Base-by-base conservation (phyloP, 2,888 invertebrate genomes). In the Sarcophaga variegata region DNA sequence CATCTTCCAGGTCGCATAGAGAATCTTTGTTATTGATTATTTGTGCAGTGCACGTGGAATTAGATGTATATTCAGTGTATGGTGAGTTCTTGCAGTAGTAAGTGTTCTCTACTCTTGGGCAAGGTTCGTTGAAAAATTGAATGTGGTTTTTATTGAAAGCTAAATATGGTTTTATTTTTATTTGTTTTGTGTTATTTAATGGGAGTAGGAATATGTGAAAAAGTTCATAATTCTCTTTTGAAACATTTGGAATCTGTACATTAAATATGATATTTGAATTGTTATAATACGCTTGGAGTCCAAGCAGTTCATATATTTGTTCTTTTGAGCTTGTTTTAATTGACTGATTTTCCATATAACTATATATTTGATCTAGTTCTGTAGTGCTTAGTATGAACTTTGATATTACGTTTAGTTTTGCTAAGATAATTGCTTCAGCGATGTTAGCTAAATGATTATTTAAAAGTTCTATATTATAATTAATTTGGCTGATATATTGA, bases 201-300 rank as follows among this genome's bases (percentile, higher is more conserved):
- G 83, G 79, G 25, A 88, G 60, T 20, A 81, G 83, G 20, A 85
- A 69, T 62, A 88, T 47, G 37, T 86, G 81, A 25, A 71, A 66
- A 37, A 88, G 47, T 62, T 80, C 78, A 66, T 80, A 86, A 12
- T 71, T 79, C 70, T 76, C 70, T 64, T 62, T 17, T 25, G 77
- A 72, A 20, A 85, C 45, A 45, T 60, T 81, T 14, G 85, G 88
- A 25, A 88, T 83, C 27, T 83, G 49, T n/a, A 84, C 49, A 70
- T 88, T 87, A 25, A 86, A 88, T 59, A 88, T 79, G 37, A 88
- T 86, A 27, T 88, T 88, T 27, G 74, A 22, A 25, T 84, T 22
- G 37, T 84, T 84, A 27, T 81, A 84, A n/a, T 85, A 80, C 27
- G 87, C 83, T 59, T 87, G 77, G 12, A 87, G 25, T 70, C 69